phyloP scores from a whole-genome alignment of 2,113 vertebrate genomes.

The Cavia aperea region DNA sequence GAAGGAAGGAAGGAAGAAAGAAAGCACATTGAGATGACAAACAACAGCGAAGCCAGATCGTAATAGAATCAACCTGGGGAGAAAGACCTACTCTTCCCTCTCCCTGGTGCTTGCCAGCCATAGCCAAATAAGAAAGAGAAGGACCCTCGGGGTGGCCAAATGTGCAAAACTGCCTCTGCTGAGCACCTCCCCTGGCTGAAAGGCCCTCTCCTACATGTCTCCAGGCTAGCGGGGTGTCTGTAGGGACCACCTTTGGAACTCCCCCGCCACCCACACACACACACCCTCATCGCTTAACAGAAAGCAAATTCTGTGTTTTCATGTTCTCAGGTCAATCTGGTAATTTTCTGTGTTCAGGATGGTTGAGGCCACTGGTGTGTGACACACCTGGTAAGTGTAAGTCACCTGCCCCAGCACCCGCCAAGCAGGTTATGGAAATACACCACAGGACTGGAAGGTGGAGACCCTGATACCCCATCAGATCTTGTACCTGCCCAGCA shows the following conservation, averaged over 20 bases:
- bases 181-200: neutral
- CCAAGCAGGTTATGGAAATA: neutral
- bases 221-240: neutral
- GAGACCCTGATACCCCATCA: fast-evolving
- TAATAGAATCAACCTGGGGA: neutral
- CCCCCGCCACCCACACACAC: no score
- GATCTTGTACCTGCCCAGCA: neutral
- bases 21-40: neutral
- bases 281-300: no score
- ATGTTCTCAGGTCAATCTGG: neutral
- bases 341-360: neutral
- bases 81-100: neutral
- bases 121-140: neutral
- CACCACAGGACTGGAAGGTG: no score
- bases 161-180: neutral
- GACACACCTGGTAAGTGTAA: neutral
- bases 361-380: neutral
- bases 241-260: neutral
- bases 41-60: neutral
- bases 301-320: neutral
- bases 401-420: neutral
- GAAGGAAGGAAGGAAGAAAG: neutral
- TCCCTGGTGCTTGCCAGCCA: neutral
- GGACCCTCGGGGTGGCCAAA: fast-evolving
- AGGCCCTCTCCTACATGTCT: neutral